Evolutionary conservation across 2,888 invertebrate species (phyloP), one percentile per base, ranked within the genome.

Genomic region (Oscheius myriophilus): DNA sequence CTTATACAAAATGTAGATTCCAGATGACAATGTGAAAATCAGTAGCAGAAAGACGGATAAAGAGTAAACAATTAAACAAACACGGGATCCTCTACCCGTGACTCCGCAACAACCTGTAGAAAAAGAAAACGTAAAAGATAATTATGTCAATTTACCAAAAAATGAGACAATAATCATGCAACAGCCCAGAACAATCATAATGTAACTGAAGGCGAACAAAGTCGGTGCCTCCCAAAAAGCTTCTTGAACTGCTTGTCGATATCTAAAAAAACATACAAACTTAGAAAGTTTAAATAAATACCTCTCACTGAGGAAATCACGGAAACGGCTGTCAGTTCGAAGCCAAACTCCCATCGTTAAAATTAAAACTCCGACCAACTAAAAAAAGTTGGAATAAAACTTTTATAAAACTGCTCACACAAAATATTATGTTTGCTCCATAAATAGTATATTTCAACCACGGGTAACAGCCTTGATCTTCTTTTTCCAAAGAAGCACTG

Each of bases 201-300:
- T 80, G 64, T 86, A 85, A n/a, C 84, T 84, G 52, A 86, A 86
- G 7, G 79, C 70, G 67, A 82, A 84, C 11, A 84, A 55, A n/a
- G 84, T 84, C 9, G 83, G 83, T 3, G 84, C 84, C 59, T 83
- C 78, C 85, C 85, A 85, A 57, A 85, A 84, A 0, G 85, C 83
- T 23, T 84, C 80, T 52, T 82, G 69, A 6, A 85, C 85, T 23
- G 79, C 83, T 65, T 83, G 84, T 1, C 84, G 82, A 64, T 85
- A 85, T 55, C 78, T 78, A 63, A 25, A 70, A 68, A 39, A 41
- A 25, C n/a, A 39, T 2, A 42, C 23, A 68, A 41, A 23, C 39
- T 33, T 23, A 46, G 52, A 49, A 39, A 6, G n/a, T 61, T n/a
- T n/a, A n/a, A 45, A 64, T 33, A 39, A 45, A 33, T 45, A 76